Conservation (phyloP, 2,888 invertebrate genomes). For the Enchytraeus crypticus region DNA sequence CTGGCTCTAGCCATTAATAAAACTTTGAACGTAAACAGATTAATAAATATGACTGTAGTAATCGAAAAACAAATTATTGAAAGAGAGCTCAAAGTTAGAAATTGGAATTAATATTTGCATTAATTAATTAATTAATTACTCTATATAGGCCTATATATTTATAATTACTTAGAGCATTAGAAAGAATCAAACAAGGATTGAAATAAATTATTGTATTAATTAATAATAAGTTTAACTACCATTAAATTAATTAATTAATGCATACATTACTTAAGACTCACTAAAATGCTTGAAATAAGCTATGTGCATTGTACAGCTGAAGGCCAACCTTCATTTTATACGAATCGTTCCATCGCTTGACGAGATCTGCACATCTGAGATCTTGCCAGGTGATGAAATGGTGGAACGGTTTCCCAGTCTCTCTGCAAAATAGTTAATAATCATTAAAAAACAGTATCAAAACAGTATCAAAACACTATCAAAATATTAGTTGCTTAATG, state of each 20-base stretch:
- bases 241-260: background rate
- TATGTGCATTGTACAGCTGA: too few relatives aligned
- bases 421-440: conserved; percentile 32
- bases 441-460: background rate
- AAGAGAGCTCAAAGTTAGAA: too few relatives aligned
- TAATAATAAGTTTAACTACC: background rate
- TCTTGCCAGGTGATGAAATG: conserved; percentile 88
- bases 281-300: background rate
- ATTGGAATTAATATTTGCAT: too few relatives aligned
- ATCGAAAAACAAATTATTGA: too few relatives aligned
- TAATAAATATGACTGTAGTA: too few relatives aligned
- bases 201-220: too few relatives aligned
- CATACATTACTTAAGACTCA: background rate
- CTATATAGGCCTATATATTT: too few relatives aligned
- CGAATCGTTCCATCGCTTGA: conserved; percentile 66
- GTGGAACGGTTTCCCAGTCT: conserved; percentile 67
- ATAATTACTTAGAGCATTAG: too few relatives aligned
- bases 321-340: conserved; percentile 11
- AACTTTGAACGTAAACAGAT: too few relatives aligned
- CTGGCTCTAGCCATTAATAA: too few relatives aligned
- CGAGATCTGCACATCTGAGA: conserved; percentile 61
- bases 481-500: background rate
- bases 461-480: background rate
- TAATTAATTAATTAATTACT: too few relatives aligned
- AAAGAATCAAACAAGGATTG: too few relatives aligned